Conservation (phyloP, 1,140 invertebrate genomes). For the Lanistes nyassanus region DNA sequence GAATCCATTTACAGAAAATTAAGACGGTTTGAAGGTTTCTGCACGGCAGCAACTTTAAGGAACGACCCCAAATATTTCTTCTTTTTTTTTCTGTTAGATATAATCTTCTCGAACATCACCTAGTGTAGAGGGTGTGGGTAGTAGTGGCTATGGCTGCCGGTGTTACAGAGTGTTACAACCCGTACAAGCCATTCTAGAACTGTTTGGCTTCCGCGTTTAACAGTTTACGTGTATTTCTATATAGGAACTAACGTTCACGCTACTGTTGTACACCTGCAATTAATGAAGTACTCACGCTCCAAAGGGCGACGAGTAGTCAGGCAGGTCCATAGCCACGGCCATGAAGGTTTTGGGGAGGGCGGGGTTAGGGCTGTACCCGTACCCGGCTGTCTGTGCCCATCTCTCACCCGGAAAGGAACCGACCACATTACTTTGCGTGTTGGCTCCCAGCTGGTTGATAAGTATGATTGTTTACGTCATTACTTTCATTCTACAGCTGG, state of each 20-base stretch:
- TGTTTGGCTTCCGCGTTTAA: background rate
- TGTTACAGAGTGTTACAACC: background rate
- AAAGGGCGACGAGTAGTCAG: conserved; percentile 26
- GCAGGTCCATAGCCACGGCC: conserved; percentile 20
- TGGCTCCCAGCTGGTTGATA: background rate
- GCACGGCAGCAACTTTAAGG: too few relatives aligned
- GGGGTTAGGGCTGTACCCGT: conserved; percentile 41
- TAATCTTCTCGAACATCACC: too few relatives aligned
- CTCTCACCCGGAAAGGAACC: conserved; percentile 32
- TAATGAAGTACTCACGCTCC: conserved; percentile 18
- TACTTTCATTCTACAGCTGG: too few relatives aligned
- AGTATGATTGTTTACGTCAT: background rate
- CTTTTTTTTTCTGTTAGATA: too few relatives aligned
- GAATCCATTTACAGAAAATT: too few relatives aligned
- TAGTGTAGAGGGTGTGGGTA: too few relatives aligned
- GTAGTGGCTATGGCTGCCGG: too few relatives aligned
- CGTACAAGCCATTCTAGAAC: background rate
- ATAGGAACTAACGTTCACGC: too few relatives aligned
- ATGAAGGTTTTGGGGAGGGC: conserved; percentile 30
- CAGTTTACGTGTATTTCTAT: background rate
- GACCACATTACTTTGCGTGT: background rate
- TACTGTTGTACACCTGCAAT: conserved; percentile 31
- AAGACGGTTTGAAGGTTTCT: too few relatives aligned
- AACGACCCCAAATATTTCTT: too few relatives aligned
- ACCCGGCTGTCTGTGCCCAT: conserved; percentile 46